Percentiles rank a stretch among this genome's conserved stretches.
Conservation (phyloP, 1,140 invertebrate species). For the Thalassaphorura encarpata region DNA sequence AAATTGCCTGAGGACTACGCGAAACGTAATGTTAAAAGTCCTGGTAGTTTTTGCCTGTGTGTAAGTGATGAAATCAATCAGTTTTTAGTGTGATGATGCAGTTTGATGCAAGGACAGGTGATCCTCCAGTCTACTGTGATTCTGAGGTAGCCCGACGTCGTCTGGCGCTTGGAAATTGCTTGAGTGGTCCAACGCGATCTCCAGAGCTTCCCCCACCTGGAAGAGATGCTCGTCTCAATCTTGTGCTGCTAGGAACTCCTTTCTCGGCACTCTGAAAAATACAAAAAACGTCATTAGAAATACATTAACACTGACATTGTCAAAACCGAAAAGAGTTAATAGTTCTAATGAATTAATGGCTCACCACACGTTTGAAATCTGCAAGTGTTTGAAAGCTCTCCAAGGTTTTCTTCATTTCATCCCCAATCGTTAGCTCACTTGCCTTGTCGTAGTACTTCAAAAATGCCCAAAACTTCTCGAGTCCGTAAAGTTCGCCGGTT, state of each 20-base stretch:
- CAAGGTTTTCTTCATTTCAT: slow-evolving; percentile 66
- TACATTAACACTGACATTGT: not conserved
- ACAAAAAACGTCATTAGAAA: not conserved
- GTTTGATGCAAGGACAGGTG: not conserved
- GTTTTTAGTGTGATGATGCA: not conserved
- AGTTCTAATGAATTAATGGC: not conserved
- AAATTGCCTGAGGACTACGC: too few species aligned
- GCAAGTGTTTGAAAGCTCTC: slow-evolving; percentile 87
- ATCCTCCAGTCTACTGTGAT: slow-evolving; percentile 8
- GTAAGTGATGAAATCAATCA: not conserved
- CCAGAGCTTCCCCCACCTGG: slow-evolving; percentile 11
- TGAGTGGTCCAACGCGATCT: slow-evolving; percentile 15
- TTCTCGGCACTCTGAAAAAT: slow-evolving; percentile 16
- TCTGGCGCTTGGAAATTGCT: slow-evolving; percentile 11
- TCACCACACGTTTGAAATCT: slow-evolving; percentile 56
- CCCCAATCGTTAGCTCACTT: slow-evolving; percentile 63
- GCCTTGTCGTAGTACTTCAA: slow-evolving; percentile 60
- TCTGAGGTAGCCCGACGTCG: slow-evolving; percentile 21
- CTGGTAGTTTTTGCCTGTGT: not conserved
- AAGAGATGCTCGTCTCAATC: slow-evolving; percentile 4
- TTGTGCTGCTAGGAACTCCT: slow-evolving; percentile 9
- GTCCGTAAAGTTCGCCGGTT: slow-evolving; percentile 81
- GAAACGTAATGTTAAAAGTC: not conserved
- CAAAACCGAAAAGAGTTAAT: too few species aligned
- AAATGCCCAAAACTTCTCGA: slow-evolving; percentile 99